These are phyloP conservation scores for Pantherophis alleghaniensis DNA, from an alignment of 2,797 vertebrate species.

Conservation along the genomic window DNA sequence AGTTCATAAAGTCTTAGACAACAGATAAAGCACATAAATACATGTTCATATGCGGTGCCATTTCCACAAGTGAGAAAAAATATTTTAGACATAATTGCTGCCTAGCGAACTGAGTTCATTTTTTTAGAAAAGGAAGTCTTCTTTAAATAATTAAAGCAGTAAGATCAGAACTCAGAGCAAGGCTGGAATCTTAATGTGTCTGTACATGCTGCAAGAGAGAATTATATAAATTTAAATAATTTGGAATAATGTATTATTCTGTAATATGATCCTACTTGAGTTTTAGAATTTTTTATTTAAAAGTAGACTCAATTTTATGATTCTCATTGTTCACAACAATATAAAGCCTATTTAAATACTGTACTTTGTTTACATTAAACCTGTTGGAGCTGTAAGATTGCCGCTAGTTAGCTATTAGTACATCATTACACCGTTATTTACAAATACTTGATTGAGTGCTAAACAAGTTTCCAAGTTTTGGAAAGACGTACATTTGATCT, in stretches of 20 bases:
- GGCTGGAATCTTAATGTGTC: neutral
- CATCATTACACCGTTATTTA: neutral
- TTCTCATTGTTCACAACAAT: neutral
- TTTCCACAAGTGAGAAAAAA: neutral
- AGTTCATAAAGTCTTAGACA: neutral
- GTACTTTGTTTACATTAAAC: neutral
- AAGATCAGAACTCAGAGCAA: neutral
- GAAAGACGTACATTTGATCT: neutral
- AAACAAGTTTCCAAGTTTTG: neutral
- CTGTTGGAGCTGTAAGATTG: neutral
- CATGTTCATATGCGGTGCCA: neutral
- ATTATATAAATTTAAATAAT: neutral
- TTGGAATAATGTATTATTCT: neutral
- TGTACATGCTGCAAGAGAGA: neutral
- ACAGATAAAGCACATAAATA: neutral
- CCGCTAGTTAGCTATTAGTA: neutral
- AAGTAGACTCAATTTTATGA: neutral
- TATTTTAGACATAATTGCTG: neutral
- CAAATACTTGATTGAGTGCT: neutral
- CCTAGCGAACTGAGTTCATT: neutral
- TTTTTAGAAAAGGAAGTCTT: neutral
- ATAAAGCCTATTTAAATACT: neutral
- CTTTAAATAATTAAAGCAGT: neutral
- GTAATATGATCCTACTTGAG: neutral
- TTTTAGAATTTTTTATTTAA: neutral